These are phyloP conservation scores for Epicauta chinensis DNA, from an alignment of 1,140 invertebrate genomes.

Conservation along the genomic window DNA sequence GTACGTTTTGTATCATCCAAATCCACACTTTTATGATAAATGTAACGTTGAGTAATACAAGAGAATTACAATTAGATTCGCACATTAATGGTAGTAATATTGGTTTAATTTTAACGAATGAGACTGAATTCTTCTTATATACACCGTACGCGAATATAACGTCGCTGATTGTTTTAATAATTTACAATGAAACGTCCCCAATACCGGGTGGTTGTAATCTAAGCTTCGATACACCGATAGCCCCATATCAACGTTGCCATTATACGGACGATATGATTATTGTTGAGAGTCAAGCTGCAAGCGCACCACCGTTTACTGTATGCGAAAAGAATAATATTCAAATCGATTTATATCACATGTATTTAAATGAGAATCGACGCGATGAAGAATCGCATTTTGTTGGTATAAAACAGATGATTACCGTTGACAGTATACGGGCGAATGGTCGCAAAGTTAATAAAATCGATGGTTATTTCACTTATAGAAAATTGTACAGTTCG, in stretches of 20 bases:
- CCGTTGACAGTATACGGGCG: conserved; percentile 47
- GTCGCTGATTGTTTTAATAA: not conserved
- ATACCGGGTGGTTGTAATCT: conserved; percentile 74
- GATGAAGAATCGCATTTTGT: conserved; percentile 53
- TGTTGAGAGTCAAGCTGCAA: conserved; percentile 56
- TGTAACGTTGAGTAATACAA: conserved; percentile 53
- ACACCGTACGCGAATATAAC: not conserved
- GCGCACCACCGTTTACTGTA: conserved; percentile 33
- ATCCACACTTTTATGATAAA: conserved; percentile 56
- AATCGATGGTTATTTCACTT: conserved; percentile 12
- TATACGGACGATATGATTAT: conserved; percentile 48
- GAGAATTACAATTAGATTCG: not conserved
- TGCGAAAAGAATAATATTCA: conserved; percentile 41
- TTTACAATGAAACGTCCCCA: conserved; percentile 53
- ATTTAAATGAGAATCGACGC: conserved; percentile 53
- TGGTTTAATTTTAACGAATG: conserved; percentile 48
- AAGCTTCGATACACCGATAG: conserved; percentile 56
- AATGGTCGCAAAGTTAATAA: conserved; percentile 51
- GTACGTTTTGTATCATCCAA: conserved; percentile 58
- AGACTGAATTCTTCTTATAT: not conserved
- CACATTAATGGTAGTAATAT: conserved; percentile 54
- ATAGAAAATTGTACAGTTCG: conserved; percentile 44
- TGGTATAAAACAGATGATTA: conserved; percentile 56
- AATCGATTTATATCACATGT: conserved; percentile 59
- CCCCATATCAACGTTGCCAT: conserved; percentile 55